These are phyloP conservation scores for Pantelozetes paolii DNA, from an alignment of 2,888 invertebrate species.

Conservation along the genomic window DNA sequence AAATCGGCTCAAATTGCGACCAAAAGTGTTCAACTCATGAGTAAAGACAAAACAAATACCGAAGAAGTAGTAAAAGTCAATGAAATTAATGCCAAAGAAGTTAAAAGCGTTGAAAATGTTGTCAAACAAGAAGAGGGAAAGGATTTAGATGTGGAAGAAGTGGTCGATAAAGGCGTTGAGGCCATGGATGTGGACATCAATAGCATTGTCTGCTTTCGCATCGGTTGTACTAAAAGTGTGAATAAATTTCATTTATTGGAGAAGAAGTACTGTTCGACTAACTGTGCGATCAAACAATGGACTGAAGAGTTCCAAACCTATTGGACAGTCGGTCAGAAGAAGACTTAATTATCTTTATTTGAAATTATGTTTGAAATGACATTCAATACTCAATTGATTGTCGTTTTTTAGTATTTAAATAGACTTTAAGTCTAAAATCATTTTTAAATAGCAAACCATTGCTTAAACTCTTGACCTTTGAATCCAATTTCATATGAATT, in stretches of 20 bases:
- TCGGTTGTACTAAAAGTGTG: not conserved
- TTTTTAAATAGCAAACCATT: no score
- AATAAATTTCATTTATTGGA: slow-evolving; percentile 3
- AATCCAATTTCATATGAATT: no score
- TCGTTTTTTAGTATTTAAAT: no score
- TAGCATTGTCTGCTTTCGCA: not conserved
- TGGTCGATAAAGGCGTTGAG: not conserved
- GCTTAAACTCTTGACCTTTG: no score
- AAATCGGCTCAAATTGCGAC: not conserved
- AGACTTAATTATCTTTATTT: no score
- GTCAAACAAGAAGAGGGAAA: not conserved
- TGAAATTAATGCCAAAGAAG: not conserved
- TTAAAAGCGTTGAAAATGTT: not conserved
- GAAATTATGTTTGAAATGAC: not conserved
- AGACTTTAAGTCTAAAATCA: no score
- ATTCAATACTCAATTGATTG: no score
- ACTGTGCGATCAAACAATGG: slow-evolving; percentile 23
- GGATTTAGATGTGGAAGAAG: not conserved
- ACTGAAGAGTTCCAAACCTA: slow-evolving; percentile 21
- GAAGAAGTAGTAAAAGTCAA: not conserved
- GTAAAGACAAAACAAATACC: not conserved
- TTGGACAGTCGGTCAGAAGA: slow-evolving; percentile 19
- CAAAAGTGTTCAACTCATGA: not conserved
- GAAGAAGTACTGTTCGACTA: slow-evolving; percentile 9
- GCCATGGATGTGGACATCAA: not conserved